Conservation (phyloP, 2,797 vertebrate genomes). For the Pantherophis alleghaniensis region DNA sequence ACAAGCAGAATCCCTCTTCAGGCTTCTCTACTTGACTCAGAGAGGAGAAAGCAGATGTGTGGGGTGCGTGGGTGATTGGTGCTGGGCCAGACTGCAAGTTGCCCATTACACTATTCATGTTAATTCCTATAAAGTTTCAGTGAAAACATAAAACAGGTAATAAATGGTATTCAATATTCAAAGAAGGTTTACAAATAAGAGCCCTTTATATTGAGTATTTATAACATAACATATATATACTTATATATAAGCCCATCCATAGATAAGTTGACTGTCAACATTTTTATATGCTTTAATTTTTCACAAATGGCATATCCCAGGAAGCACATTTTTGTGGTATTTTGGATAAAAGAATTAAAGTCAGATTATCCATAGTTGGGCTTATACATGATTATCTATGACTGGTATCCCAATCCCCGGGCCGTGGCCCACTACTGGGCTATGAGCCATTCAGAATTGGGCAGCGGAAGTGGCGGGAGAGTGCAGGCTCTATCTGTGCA, state of each 20-base stretch:
- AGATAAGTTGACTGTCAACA: not conserved
- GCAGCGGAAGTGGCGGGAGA: not conserved
- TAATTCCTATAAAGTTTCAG: not conserved
- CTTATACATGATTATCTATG: not conserved
- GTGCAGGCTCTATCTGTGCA: not conserved
- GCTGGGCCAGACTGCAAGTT: not conserved
- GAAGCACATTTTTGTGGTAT: not conserved
- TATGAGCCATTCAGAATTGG: not conserved
- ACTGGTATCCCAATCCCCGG: not conserved
- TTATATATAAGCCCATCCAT: not conserved
- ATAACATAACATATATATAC: not conserved
- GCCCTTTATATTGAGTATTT: not conserved
- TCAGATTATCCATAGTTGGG: not conserved
- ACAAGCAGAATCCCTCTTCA: not conserved
- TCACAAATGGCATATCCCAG: not conserved
- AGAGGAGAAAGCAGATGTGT: not conserved
- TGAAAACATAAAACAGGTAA: not conserved
- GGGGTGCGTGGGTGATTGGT: not conserved
- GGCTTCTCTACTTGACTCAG: not conserved
- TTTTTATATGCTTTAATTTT: not conserved
- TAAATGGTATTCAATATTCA: not conserved
- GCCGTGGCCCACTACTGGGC: not conserved
- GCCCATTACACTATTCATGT: not conserved
- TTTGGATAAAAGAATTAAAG: not conserved
- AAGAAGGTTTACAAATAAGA: not conserved